Evolutionary conservation across 2,113 vertebrate species (phyloP), one percentile per base, ranked within the genome.

Genomic region (Nematolebias whitei): DNA sequence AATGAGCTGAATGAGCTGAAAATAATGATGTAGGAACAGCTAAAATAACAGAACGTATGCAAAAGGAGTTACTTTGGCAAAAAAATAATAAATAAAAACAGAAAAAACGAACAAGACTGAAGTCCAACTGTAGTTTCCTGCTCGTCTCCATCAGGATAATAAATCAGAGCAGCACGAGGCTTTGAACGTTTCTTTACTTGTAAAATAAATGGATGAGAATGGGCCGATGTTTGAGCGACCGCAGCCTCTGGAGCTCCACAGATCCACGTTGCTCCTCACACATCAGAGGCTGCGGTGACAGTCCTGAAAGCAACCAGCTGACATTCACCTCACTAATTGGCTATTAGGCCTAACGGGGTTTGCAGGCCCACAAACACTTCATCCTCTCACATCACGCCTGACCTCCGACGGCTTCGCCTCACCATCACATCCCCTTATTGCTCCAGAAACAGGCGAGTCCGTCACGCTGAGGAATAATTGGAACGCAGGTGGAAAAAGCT

Each of bases 281-380:
- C 10, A 35, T 54, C 57, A 18, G 4, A 72, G 38, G 80, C 67
- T 63, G 78, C 61, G 55, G 73, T 80, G 80, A 84, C 83, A 79
- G 35, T 68, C 69, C 52, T 77, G 77, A 77, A 62, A 74, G 67
- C 77, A 67, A 75, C 29, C 67, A 65, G 80, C 82, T 76, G 80
- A 78, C 76, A 74, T 58, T 68, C 78, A 48, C 76, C 69, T 76
- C 38, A 43, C 74, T 88, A 84, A 88, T 85, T 80, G 86, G 78
- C 78, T 63, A 71, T 84, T 85, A 83, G 71, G 74, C 52, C 56
- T 54, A 77, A 63, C 79, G 24, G 73, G 71, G 66, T 76, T 74
- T 61, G 68, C 79, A 76, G 72, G 57, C 76, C 71, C 55, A 15
- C 54, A 48, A 61, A 74, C 70, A 60, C 51, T 66, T 76, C 52